phyloP scores from a whole-genome alignment of 2,113 vertebrate genomes.

The Paradoxurus hermaphroditus region DNA sequence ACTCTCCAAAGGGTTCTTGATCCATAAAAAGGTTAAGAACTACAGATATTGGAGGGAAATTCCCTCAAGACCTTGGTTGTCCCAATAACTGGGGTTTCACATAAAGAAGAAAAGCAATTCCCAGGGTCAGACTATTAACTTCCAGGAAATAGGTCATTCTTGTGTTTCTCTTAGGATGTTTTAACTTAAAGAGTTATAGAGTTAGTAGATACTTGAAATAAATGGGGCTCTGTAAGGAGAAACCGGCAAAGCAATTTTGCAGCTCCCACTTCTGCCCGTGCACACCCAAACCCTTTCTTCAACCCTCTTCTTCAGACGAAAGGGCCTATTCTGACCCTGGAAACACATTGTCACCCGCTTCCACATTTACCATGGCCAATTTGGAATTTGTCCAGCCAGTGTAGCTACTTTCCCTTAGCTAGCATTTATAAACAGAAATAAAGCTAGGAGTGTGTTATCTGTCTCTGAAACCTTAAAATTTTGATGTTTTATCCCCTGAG shows the following conservation, averaged over 20 bases:
- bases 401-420: conserved; percentile 76
- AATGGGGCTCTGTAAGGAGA: background rate
- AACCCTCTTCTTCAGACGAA: background rate
- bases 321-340: background rate
- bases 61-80: background rate
- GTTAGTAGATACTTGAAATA: background rate
- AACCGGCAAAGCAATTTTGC: background rate
- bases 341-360: background rate
- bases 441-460: conserved; percentile 72
- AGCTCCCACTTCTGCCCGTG: background rate
- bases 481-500: conserved; percentile 50
- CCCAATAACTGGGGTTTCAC: background rate
- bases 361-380: conserved; percentile 70
- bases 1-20: background rate
- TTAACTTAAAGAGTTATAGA: background rate
- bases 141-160: conserved; percentile 22
- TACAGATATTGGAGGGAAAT: background rate
- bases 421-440: conserved; percentile 80
- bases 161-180: conserved; percentile 16
- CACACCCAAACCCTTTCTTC: background rate
- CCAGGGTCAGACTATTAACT: background rate
- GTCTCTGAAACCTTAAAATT: conserved; percentile 74
- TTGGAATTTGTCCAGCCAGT: conserved; percentile 77
- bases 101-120: background rate
- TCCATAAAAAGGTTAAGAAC: conserved; percentile 7